phyloP scores from a whole-genome alignment of 1,140 invertebrate species.

The Cydia amplana region DNA sequence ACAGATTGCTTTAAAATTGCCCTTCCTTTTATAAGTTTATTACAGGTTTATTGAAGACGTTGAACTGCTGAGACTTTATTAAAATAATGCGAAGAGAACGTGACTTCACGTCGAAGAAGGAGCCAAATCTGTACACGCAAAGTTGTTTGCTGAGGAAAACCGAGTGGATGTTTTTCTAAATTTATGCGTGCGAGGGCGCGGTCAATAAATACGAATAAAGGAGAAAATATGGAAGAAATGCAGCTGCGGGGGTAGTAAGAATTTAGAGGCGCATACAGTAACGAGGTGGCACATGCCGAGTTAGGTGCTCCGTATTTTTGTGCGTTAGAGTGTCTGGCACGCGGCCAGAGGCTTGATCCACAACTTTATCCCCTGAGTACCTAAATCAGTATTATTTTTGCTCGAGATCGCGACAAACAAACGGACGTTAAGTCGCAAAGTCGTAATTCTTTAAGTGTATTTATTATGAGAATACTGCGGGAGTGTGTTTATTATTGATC shows the following conservation, averaged over 20 bases:
- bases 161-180: slow-evolving; percentile 21
- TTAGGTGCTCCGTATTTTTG: slow-evolving; percentile 27
- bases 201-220: slow-evolving; percentile 31
- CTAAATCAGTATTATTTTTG: slow-evolving; percentile 51
- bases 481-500: neutral
- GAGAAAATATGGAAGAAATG: slow-evolving; percentile 18
- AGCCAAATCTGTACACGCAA: slow-evolving; percentile 15
- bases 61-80: slow-evolving; percentile 13
- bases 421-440: slow-evolving; percentile 47
- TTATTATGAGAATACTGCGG: neutral
- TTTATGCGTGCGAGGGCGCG: slow-evolving; percentile 26
- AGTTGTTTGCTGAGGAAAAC: slow-evolving; percentile 18
- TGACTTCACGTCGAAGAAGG: slow-evolving; percentile 6
- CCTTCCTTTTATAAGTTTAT: slow-evolving; percentile 18
- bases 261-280: slow-evolving; percentile 11
- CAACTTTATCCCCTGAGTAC: slow-evolving; percentile 31
- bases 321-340: slow-evolving; percentile 49
- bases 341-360: slow-evolving; percentile 46
- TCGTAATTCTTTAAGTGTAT: slow-evolving; percentile 6
- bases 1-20: slow-evolving; percentile 12
- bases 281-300: slow-evolving; percentile 14
- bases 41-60: slow-evolving; percentile 14
- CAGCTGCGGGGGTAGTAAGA: slow-evolving; percentile 4
- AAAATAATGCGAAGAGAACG: slow-evolving; percentile 21
- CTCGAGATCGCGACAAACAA: slow-evolving; percentile 48